Conservation (phyloP, 2,888 invertebrate species). For the Lochmaea crataegi region DNA sequence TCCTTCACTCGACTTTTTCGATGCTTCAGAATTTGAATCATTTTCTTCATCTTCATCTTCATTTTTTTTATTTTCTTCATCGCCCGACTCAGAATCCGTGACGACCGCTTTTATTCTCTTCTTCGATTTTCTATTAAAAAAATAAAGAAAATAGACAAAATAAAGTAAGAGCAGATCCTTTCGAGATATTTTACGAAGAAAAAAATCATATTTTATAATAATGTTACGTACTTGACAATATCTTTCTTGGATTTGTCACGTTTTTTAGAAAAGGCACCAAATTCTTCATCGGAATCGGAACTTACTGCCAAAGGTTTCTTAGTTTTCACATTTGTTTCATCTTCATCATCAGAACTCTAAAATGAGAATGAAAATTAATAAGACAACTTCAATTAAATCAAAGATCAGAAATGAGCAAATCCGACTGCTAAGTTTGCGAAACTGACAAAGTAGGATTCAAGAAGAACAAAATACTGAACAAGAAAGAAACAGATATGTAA, state of each 20-base stretch:
- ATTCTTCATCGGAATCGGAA: conserved; percentile 10
- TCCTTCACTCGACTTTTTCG: conserved; percentile 33
- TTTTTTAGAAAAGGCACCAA: conserved; percentile 4
- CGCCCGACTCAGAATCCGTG: conserved; percentile 54
- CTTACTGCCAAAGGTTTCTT: neutral
- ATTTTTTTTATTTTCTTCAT: conserved; percentile 38
- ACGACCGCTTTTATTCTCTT: conserved; percentile 43
- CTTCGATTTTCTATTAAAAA: conserved; percentile 9
- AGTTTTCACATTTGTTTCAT: neutral
- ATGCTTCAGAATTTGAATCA: conserved; percentile 30
- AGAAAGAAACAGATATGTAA: no score
- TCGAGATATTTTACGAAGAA: neutral
- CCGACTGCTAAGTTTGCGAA: no score
- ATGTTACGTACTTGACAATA: conserved; percentile 3
- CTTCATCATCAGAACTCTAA: neutral
- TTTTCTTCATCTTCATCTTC: conserved; percentile 37
- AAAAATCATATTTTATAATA: neutral
- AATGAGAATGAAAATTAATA: neutral
- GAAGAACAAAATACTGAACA: no score
- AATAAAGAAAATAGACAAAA: no score
- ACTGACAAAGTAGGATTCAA: no score
- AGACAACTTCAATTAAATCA: neutral
- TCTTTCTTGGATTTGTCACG: conserved; percentile 10
- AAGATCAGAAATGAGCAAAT: no score
- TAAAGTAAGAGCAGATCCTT: neutral